phyloP scores from a whole-genome alignment of 2,113 vertebrate genomes.

The Egretta garzetta region DNA sequence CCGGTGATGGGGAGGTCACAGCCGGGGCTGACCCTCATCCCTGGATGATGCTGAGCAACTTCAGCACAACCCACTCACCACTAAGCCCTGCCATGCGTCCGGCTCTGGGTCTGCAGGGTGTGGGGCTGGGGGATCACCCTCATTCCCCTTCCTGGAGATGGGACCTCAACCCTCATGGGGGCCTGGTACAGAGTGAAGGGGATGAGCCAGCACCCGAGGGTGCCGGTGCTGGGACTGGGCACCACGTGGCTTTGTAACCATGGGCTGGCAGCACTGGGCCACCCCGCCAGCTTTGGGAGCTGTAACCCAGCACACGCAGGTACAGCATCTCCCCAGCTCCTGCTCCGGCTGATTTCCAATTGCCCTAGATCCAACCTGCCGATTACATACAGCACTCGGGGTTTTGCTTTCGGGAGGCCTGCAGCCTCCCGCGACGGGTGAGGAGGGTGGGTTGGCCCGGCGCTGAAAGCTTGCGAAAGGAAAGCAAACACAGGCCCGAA shows the following conservation, averaged over 20 bases:
- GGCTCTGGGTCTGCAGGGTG: not conserved
- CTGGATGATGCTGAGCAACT: not conserved
- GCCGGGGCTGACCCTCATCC: not conserved
- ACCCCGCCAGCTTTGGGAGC: not conserved
- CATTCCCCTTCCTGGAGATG: not conserved
- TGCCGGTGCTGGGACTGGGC: not conserved
- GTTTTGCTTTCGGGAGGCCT: not conserved
- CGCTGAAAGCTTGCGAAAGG: slow-evolving; percentile 16
- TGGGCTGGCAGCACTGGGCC: accelerated
- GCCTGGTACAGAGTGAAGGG: not conserved
- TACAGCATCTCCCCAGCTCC: not conserved
- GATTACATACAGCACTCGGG: not conserved
- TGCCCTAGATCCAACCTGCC: slow-evolving; percentile 66
- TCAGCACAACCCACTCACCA: not conserved
- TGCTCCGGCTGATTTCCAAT: not conserved
- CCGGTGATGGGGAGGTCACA: not conserved
- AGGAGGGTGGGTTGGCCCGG: not conserved
- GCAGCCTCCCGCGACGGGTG: not conserved
- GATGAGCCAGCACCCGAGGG: not conserved
- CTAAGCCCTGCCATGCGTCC: not conserved
- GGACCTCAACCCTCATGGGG: not conserved
- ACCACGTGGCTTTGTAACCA: accelerated
- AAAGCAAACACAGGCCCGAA: slow-evolving; percentile 23
- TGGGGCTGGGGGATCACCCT: not conserved
- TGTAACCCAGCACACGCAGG: accelerated